Evolutionary conservation across 2,888 invertebrate genomes (phyloP).

Genomic region (Allolobophora icterica): DNA sequence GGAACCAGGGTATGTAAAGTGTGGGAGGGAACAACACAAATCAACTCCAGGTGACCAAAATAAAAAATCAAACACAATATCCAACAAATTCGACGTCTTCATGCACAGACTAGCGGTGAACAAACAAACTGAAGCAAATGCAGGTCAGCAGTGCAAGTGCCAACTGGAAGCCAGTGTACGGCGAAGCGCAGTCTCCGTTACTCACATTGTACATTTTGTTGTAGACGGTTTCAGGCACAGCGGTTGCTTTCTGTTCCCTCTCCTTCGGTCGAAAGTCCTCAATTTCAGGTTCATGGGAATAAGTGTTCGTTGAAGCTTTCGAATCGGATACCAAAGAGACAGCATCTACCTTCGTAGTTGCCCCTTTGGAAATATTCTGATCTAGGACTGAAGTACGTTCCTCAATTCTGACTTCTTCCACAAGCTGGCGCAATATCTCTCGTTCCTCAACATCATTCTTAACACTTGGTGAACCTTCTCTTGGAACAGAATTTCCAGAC

Average conservation of each 20-base stretch:
- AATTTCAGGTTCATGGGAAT: not conserved
- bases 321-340: not conserved
- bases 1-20: not conserved
- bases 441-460: not conserved
- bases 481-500: not conserved
- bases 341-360: not conserved
- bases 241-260: not conserved
- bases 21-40: not conserved
- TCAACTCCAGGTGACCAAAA: not conserved
- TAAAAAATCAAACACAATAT: not conserved
- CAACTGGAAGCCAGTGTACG: not conserved
- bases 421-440: not conserved
- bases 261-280: conserved; percentile 7
- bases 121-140: conserved; percentile 1
- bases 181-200: not conserved
- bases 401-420: not conserved
- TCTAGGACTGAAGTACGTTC: not conserved
- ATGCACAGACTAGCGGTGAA: not conserved
- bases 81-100: not conserved
- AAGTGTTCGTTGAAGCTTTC: not conserved
- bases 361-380: not conserved
- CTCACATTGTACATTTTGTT: not conserved
- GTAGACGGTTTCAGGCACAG: not conserved
- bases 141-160: not conserved
- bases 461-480: not conserved